Base-by-base conservation (phyloP, 1,140 invertebrate genomes). In the Mycetomoellerius zeteki region DNA sequence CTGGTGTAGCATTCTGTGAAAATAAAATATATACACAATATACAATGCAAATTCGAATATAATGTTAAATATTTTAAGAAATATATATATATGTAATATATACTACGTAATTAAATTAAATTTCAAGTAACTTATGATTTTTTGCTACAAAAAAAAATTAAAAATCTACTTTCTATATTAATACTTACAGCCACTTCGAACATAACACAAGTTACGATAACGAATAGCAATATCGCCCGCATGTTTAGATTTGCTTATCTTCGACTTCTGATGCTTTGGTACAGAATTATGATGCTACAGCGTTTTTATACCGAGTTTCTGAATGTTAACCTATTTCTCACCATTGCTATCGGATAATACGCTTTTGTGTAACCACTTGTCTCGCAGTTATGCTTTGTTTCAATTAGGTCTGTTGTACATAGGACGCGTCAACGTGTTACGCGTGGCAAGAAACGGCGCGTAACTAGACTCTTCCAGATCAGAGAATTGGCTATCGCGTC, bases 301-400 rank as follows among this genome's bases (percentile, higher is more conserved):
- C 69, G 73, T 73, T 84, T 73, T 84, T 84, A 43, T 43, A 72
- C 37, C 7, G 5, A 60, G 5, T 37, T 75, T 60, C 37, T 62
- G 37, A 84, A 84, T 62, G 50, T 62, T 75, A 37, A 75, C 54
- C 80, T 62, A 84, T 50, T 84, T 84, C 0, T 24, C 2, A n/a
- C 8, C 19, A 84, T 73, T 62, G 52, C 47, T 73, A 33, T 50
- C 69, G 10, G 12, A 73, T 30, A 82, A 84, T 84, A 33, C 19
- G 19, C 43, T 73, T 50, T 84, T 84, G 37, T 84, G 33, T 12
- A 8, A n/a, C 37, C 80, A 84, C 14, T 27, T 84, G 80, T 24
- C 19, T 33, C 24, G 16, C 65, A 71, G 37, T 2, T 33, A 43
- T n/a, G 52, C 37, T 60, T 84, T 64, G 27, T 60, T 27, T 8